Evolutionary conservation across 2,797 vertebrate species (phyloP), one percentile per base, ranked within the genome.

Genomic region (Anguilla marmorata): DNA sequence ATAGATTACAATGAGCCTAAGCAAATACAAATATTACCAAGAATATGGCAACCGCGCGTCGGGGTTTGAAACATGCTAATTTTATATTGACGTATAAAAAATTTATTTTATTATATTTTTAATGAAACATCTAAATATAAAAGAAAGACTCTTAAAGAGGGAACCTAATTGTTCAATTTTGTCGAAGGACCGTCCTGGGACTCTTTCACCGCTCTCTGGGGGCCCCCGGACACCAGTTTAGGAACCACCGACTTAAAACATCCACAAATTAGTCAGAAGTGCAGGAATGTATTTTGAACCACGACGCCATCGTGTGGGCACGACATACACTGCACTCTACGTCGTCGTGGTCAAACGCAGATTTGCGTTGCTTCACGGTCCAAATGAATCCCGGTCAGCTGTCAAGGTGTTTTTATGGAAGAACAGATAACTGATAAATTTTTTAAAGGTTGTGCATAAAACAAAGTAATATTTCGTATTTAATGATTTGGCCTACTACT

Each of bases 211-310:
- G 63, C 63, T 66, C 24, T 66, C 63, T n/a, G 9, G 3, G 63
- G 63, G 63, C 63, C 9, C 63, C 58, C 63, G 1, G 63, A 66
- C 63, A 24, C 24, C 63, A 66, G 63, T 66, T n/a, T 66, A 27
- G 63, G n/a, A 66, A 66, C 63, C 63, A 66, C 21, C n/a, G 63
- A 66, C 63, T 27, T 66, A 66, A 66, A 66, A 66, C n/a, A 66
- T 66, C 63, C 21, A 27, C 63, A n/a, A 66, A 66, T 27, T n/a
- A 9, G 9, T 24, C 24, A 66, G 7, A 66, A 8, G 6, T 7
- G 24, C 21, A 66, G 24, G 24, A 14, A 56, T 56, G 12, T 1
- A 16, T 27, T 6, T 24, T n/a, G 21, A 66, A 66, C 6, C 14
- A n/a, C n/a, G 7, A 24, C 63, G 63, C 63, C 63, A 66, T 66